These are phyloP conservation scores for Muschampia plurimacula DNA, from an alignment of 2,888 invertebrate species.

Conservation along the genomic window DNA sequence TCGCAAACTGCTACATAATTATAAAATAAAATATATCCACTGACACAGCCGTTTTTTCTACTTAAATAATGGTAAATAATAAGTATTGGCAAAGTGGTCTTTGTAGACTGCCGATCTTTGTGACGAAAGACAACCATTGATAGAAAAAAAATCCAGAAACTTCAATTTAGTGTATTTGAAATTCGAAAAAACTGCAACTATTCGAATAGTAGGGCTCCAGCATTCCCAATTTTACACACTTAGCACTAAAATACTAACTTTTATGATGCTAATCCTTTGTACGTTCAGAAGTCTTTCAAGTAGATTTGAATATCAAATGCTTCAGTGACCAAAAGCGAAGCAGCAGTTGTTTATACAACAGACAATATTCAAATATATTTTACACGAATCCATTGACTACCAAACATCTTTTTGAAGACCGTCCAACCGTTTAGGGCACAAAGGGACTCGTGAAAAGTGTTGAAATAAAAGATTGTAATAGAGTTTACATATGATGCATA, in stretches of 20 bases:
- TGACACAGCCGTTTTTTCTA: too few species aligned
- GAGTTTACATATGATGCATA: background rate
- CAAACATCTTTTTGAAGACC: slow-evolving; percentile 24
- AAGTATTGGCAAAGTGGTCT: too few species aligned
- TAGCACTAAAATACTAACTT: background rate
- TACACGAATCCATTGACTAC: slow-evolving; percentile 13
- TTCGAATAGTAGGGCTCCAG: too few species aligned
- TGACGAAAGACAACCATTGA: too few species aligned
- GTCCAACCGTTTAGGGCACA: slow-evolving; percentile 24
- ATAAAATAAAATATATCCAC: too few species aligned
- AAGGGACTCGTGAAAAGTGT: slow-evolving; percentile 13
- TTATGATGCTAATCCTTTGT: background rate
- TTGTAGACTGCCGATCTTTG: too few species aligned
- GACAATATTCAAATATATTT: background rate
- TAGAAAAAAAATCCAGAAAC: too few species aligned
- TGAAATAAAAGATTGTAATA: background rate
- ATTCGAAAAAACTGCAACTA: too few species aligned
- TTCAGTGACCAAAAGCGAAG: slow-evolving; percentile 26
- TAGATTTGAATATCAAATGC: slow-evolving; percentile 32
- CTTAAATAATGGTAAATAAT: too few species aligned
- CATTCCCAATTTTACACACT: background rate
- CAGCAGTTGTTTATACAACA: slow-evolving; percentile 10
- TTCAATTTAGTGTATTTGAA: too few species aligned
- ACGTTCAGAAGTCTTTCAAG: slow-evolving; percentile 3
- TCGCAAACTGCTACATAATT: too few species aligned